phyloP scores from a whole-genome alignment of 2,113 vertebrate species.

The Ellobius talpinus region DNA sequence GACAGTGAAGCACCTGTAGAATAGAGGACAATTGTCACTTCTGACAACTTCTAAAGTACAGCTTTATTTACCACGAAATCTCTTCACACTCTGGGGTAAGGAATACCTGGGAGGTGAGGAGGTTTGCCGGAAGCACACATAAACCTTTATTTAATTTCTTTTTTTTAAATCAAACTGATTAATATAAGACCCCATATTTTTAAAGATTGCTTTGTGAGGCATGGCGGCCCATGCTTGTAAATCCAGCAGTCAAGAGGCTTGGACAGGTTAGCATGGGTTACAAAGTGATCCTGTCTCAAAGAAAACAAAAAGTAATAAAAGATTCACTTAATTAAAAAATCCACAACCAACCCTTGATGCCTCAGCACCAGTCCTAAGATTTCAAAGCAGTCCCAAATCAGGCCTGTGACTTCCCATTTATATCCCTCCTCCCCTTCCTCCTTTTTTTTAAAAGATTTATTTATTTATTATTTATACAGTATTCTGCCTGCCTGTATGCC shows the following conservation, averaged over 20 bases:
- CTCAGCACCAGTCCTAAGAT: not conserved
- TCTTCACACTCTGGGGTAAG: not conserved
- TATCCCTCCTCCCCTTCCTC: not conserved
- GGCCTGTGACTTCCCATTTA: not conserved
- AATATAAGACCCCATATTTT: not conserved
- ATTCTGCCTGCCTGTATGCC: too few species aligned
- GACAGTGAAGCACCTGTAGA: not conserved
- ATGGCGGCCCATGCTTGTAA: not conserved
- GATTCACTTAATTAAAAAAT: not conserved
- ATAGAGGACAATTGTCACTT: not conserved
- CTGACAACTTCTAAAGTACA: not conserved
- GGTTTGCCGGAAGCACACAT: too few species aligned
- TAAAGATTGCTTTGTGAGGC: not conserved
- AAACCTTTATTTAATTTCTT: not conserved
- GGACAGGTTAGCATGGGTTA: not conserved
- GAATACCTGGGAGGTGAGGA: not conserved
- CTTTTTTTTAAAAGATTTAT: too few species aligned
- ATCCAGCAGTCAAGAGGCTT: not conserved
- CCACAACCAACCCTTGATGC: not conserved
- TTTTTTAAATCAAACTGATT: not conserved
- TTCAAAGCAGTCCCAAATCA: not conserved
- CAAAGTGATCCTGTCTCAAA: not conserved
- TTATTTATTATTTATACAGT: too few species aligned
- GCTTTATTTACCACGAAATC: not conserved
- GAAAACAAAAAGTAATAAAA: not conserved